Evolutionary conservation across 1,140 invertebrate genomes (phyloP).

Genomic region (Zaprionus gabonicus): DNA sequence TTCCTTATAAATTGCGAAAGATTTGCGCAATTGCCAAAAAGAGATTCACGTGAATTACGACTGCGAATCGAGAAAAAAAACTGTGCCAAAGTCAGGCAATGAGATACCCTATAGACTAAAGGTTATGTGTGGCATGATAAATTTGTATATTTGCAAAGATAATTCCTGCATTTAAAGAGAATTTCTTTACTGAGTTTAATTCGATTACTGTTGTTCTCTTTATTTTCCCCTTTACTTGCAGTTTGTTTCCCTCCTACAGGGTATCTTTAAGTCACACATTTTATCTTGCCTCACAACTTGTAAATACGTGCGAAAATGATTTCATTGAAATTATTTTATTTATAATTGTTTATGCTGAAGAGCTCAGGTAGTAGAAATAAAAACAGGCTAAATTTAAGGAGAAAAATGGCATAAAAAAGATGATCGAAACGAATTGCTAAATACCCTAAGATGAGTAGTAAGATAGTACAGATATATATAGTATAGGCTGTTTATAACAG

Average conservation of each 20-base stretch:
- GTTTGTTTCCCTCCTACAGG: background rate
- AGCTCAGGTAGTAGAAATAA: constrained; percentile 7
- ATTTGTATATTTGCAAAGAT: too few relatives aligned
- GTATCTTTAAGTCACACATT: background rate
- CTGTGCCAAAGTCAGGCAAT: constrained; percentile 22
- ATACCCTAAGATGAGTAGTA: constrained; percentile 8
- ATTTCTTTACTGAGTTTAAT: background rate
- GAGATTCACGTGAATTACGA: constrained; percentile 29
- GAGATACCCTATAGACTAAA: constrained; percentile 9
- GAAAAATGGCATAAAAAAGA: background rate
- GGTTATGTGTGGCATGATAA: too few relatives aligned
- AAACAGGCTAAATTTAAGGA: constrained; percentile 20
- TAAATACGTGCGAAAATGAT: constrained; percentile 32
- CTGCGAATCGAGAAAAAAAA: background rate
- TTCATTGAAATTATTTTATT: constrained; percentile 30
- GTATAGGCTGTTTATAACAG: too few relatives aligned
- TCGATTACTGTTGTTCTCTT: background rate
- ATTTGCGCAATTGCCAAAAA: constrained; percentile 32
- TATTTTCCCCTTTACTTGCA: background rate
- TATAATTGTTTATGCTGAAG: constrained; percentile 63
- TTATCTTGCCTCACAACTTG: constrained; percentile 5
- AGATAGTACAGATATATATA: background rate
- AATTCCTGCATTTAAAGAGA: too few relatives aligned
- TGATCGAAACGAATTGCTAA: background rate
- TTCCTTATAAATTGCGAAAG: constrained; percentile 25